Conservation (phyloP, 2,888 invertebrate genomes). For the Apamea epomidion region DNA sequence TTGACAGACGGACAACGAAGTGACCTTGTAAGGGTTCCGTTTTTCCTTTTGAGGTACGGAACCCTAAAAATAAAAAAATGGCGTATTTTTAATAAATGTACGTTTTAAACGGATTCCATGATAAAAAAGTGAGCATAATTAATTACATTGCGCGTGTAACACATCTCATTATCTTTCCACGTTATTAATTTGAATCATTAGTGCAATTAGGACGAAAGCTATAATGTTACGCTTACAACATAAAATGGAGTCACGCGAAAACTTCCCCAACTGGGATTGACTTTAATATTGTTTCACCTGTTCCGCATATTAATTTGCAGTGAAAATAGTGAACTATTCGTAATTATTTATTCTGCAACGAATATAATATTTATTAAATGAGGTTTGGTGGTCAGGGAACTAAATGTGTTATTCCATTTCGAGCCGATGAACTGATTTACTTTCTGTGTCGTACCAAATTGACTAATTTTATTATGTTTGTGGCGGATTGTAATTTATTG, state of each 20-base stretch:
- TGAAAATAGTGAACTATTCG: constrained; percentile 44
- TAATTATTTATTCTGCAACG: constrained; percentile 57
- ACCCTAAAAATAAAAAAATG: background rate
- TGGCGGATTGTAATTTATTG: background rate
- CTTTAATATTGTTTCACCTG: constrained; percentile 56
- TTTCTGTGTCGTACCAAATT: constrained; percentile 16
- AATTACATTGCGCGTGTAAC: constrained; percentile 71
- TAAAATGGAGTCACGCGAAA: constrained; percentile 76
- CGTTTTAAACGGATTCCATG: constrained; percentile 47
- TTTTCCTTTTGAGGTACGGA: background rate
- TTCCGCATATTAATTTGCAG: constrained; percentile 62
- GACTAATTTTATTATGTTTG: constrained; percentile 37
- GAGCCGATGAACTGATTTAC: constrained; percentile 35
- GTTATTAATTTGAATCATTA: constrained; percentile 76
- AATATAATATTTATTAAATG: constrained; percentile 59
- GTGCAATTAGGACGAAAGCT: constrained; percentile 75
- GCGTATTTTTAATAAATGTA: constrained; percentile 27
- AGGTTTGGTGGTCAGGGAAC: constrained; percentile 55
- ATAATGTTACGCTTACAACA: constrained; percentile 69
- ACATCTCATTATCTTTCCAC: constrained; percentile 74
- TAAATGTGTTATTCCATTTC: constrained; percentile 51
- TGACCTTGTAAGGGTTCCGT: no score
- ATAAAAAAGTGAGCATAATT: constrained; percentile 61
- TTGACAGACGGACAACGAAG: no score
- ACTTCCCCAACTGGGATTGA: constrained; percentile 71